These are phyloP conservation scores for Coccyzus lansbergi DNA, from an alignment of 2,797 vertebrate genomes.

Conservation along the genomic window DNA sequence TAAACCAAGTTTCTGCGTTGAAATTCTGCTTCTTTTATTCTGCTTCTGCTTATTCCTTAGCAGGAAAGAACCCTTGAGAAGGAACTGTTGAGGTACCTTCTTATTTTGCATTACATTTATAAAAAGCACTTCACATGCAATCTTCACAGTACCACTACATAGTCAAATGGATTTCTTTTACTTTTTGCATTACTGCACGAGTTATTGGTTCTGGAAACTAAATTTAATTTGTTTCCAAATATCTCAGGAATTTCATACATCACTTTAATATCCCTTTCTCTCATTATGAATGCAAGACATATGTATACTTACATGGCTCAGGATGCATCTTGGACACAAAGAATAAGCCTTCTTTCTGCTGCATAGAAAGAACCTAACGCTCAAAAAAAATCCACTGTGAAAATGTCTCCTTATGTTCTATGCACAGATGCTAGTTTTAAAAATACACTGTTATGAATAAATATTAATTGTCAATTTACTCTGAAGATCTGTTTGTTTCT, in stretches of 20 bases:
- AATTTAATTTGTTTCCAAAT: slow-evolving; percentile 8
- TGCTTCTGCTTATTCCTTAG: background rate
- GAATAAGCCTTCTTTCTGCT: background rate
- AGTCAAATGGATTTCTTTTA: background rate
- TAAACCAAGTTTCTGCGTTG: background rate
- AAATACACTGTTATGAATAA: background rate
- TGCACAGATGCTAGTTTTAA: background rate
- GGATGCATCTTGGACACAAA: background rate
- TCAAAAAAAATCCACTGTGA: background rate
- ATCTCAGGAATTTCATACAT: background rate
- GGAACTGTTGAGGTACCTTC: background rate
- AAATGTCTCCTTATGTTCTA: background rate
- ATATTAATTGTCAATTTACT: background rate
- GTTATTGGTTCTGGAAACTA: background rate
- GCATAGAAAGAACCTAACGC: background rate
- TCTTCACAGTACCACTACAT: background rate
- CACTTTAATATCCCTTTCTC: background rate
- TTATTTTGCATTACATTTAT: background rate
- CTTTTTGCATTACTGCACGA: background rate
- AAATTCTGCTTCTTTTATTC: background rate
- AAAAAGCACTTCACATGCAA: background rate
- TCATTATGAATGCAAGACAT: background rate
- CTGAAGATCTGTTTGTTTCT: background rate
- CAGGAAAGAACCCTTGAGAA: background rate
- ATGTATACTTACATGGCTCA: background rate